These are phyloP conservation scores for Netelia fuscicornis DNA, from an alignment of 2,888 invertebrate species.

Conservation along the genomic window DNA sequence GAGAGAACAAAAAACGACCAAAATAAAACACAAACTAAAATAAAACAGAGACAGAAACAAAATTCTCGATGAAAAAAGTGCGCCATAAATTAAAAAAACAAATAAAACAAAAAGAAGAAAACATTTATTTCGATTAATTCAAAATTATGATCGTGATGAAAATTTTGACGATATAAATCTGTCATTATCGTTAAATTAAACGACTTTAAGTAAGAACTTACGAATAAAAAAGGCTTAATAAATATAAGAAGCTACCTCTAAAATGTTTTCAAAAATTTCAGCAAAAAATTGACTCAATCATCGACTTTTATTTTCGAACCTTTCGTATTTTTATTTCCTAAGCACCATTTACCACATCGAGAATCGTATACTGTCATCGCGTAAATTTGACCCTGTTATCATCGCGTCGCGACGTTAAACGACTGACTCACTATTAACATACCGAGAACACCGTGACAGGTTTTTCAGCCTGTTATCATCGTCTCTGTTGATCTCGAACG, in stretches of 20 bases:
- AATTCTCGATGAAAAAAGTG: slow-evolving; percentile 45
- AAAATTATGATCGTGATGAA: not conserved
- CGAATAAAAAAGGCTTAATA: no score
- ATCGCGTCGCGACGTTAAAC: slow-evolving; percentile 28
- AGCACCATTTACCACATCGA: not conserved
- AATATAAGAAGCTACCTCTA: no score
- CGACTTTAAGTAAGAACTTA: no score
- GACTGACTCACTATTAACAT: slow-evolving; percentile 57
- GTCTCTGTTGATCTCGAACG: slow-evolving; percentile 5
- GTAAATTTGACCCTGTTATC: slow-evolving; percentile 11
- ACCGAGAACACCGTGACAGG: slow-evolving; percentile 41
- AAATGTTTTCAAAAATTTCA: no score
- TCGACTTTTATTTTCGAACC: not conserved
- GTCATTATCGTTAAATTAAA: no score
- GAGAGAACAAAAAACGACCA: no score
- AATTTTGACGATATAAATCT: not conserved
- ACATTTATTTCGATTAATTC: not conserved
- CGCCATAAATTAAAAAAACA: slow-evolving; percentile 11
- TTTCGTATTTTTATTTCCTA: slow-evolving; percentile 1
- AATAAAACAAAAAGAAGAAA: not conserved
- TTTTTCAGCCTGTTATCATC: slow-evolving; percentile 31
- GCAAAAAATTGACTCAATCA: no score
- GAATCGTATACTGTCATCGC: slow-evolving; percentile 8
- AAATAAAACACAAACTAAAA: no score
- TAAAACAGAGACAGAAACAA: not conserved